Evolutionary conservation across 1,140 invertebrate species (phyloP).

Genomic region (Hylyphantes graminicola): DNA sequence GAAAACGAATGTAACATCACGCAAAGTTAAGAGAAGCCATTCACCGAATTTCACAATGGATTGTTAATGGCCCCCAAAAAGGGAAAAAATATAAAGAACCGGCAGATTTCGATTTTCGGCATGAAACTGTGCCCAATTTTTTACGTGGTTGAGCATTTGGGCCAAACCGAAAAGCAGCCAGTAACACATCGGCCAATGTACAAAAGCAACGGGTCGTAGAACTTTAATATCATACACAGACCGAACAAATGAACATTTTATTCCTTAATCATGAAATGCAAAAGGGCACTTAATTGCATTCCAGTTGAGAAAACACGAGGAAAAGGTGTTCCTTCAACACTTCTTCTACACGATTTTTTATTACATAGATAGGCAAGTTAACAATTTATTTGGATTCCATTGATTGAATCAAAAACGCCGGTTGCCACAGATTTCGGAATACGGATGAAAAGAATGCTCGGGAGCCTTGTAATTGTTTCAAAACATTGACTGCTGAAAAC

Average conservation of each 20-base stretch:
- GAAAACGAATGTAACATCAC: conserved; percentile 2
- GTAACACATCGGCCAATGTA: conserved; percentile 14
- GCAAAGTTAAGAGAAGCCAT: background rate
- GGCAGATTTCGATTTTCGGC: conserved; percentile 38
- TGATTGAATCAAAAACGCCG: too few relatives aligned
- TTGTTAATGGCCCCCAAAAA: conserved; percentile 32
- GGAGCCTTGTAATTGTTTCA: too few relatives aligned
- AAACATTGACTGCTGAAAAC: too few relatives aligned
- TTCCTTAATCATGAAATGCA: conserved; percentile 29
- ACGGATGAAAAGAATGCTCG: background rate
- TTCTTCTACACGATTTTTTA: background rate
- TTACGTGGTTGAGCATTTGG: conserved; percentile 35
- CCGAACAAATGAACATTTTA: background rate
- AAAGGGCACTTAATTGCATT: too few relatives aligned
- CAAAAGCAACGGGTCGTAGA: conserved; percentile 40
- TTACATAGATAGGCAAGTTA: background rate
- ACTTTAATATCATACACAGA: background rate
- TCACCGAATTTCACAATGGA: background rate
- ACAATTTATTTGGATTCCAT: background rate
- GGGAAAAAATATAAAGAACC: background rate
- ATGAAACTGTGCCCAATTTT: conserved; percentile 46
- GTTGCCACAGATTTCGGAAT: background rate
- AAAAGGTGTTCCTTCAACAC: background rate
- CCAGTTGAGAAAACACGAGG: too few relatives aligned
- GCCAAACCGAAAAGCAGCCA: conserved; percentile 13